phyloP scores from a whole-genome alignment of 2,797 vertebrate genomes.

The Cichlasoma orientale region DNA sequence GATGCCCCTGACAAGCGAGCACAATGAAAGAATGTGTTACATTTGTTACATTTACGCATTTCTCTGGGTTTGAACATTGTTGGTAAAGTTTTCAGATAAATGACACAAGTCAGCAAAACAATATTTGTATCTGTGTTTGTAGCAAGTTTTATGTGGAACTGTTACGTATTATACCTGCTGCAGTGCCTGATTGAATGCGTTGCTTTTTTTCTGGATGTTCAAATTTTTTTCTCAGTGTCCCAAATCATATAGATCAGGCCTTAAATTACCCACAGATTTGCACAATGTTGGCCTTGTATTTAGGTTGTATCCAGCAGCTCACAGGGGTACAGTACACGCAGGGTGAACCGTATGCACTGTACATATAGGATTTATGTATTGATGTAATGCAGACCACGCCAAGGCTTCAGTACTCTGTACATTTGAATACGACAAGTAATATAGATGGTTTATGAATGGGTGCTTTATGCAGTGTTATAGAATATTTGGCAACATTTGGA shows the following conservation, averaged over 20 bases:
- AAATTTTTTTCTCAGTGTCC: background rate
- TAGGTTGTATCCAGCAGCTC: background rate
- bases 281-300: background rate
- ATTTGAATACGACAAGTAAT: background rate
- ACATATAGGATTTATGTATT: background rate
- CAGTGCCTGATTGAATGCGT: background rate
- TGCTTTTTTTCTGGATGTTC: background rate
- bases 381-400: background rate
- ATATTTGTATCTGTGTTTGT: background rate
- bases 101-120: background rate
- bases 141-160: background rate
- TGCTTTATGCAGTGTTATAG: background rate
- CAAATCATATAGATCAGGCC: background rate
- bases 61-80: too few relatives aligned
- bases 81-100: too few relatives aligned
- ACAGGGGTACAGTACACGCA: background rate
- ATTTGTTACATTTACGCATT: background rate
- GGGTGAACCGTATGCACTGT: background rate
- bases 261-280: background rate
- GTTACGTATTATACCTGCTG: background rate
- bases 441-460: background rate
- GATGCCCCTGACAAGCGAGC: background rate
- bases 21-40: background rate
- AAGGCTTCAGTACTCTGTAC: background rate
- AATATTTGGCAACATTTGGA: background rate